A percentile compares a stretch with the other conserved stretches of the same genome.
phyloP scores from a whole-genome alignment of 2,113 vertebrate genomes.

The Motacilla tschutschensis region DNA sequence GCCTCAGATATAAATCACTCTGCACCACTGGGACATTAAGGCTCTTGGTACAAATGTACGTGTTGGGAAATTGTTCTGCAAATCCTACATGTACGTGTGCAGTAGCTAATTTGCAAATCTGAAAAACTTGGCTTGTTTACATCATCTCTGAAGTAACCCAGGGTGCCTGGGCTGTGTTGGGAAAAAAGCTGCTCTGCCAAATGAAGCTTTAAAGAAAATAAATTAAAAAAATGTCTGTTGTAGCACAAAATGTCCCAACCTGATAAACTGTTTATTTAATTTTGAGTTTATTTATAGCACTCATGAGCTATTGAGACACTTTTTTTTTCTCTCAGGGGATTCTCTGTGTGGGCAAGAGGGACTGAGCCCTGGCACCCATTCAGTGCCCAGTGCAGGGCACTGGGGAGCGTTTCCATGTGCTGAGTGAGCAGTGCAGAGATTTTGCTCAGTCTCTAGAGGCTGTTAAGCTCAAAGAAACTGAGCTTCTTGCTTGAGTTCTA shows the following conservation, averaged over 20 bases:
- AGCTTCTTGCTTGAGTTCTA: background rate
- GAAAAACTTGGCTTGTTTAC: conserved; percentile 11
- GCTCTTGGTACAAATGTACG: background rate
- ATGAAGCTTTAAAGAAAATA: background rate
- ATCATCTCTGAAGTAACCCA: background rate
- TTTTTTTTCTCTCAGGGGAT: background rate
- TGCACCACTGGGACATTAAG: background rate
- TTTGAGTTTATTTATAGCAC: conserved; percentile 23
- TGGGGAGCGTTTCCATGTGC: background rate
- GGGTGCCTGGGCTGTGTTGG: background rate
- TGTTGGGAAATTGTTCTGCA: conserved; percentile 50
- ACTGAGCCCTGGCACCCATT: background rate
- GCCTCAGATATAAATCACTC: conserved; percentile 34
- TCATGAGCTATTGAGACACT: background rate
- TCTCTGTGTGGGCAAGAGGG: background rate
- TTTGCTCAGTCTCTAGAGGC: background rate
- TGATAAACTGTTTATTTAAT: conserved; percentile 12
- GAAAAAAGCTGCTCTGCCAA: conserved; percentile 1
- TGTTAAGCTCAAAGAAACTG: background rate
- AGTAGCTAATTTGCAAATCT: conserved; percentile 42
- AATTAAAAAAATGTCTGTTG: background rate
- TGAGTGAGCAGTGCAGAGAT: background rate
- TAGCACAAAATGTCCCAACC: conserved; percentile 36
- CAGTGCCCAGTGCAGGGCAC: background rate
- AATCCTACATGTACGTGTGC: conserved; percentile 10